Percentiles rank a stretch among this genome's conserved stretches.
phyloP scores from a whole-genome alignment of 2,888 invertebrate genomes.

The Drosophila yooni region DNA sequence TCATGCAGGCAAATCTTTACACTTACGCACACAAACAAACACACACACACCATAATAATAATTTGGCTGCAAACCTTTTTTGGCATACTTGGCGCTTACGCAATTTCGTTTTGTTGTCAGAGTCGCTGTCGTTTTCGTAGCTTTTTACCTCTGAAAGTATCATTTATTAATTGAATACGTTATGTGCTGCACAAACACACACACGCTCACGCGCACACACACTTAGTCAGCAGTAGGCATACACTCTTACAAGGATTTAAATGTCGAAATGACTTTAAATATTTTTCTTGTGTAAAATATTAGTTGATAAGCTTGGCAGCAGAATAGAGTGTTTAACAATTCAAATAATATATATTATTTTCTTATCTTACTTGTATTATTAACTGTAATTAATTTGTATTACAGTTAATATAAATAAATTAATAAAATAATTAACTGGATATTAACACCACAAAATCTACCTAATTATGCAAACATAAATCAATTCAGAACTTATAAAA shows the following conservation, averaged over 20 bases:
- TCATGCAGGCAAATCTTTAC: constrained; percentile 42
- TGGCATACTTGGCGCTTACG: constrained; percentile 22
- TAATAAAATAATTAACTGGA: background rate
- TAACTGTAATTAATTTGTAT: background rate
- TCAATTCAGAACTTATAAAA: background rate
- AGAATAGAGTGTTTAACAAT: background rate
- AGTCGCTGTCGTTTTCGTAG: background rate
- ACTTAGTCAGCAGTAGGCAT: background rate
- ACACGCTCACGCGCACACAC: background rate
- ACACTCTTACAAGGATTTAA: background rate
- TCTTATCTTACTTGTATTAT: background rate
- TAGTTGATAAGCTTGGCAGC: background rate
- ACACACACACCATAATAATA: constrained; percentile 12
- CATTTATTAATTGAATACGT: constrained; percentile 14
- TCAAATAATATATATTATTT: background rate
- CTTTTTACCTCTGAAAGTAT: constrained; percentile 3
- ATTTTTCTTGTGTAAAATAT: background rate
- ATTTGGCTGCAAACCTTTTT: constrained; percentile 28
- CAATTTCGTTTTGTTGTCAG: constrained; percentile 32
- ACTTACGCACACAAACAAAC: constrained; percentile 5
- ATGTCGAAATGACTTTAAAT: constrained; percentile 6
- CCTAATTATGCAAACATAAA: background rate
- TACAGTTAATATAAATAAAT: background rate
- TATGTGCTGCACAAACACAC: constrained; percentile 13
- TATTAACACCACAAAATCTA: background rate